Evolutionary conservation across 2,888 invertebrate genomes (phyloP), one percentile per base, ranked within the genome.

Genomic region (Melanotus villosus): DNA sequence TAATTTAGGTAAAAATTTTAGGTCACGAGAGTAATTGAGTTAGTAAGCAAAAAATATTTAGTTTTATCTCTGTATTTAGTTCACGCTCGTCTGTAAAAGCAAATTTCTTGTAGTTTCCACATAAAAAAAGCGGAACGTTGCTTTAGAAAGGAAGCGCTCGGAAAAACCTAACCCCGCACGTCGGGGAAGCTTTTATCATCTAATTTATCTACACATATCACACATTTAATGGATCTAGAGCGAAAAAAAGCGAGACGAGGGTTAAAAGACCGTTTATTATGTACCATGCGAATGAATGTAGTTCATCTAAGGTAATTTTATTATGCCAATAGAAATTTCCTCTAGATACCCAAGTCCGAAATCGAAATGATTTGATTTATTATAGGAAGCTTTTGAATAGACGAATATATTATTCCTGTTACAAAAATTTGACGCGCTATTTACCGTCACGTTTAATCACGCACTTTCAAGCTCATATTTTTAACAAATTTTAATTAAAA

Each of bases 401-500:
- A 47, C 12, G 18, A 47, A 19, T 23, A 47, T 10, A 23, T 47
- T 47, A 18, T 47, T 10, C n/a, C 47, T n/a, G 19, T 12, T 23
- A 47, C 19, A 47, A 47, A 47, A 47, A 26, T 47, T 23, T 19
- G 10, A 14, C 19, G 23, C 10, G 12, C 9, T 18, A 47, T 47
- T 47, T 12, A 16, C 3, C 18, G 41, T n/a, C n/a, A n/a, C n/a
- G n/a, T n/a, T n/a, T 0, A 12, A 12, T 23, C 12, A 3, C 9
- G n/a, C 23, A n/a, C n/a, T n/a, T n/a, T n/a, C n/a, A n/a, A n/a
- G n/a, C 47, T 47, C 47, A 47, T 47, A 47, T 47, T 45, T 43
- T 47, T 14, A 47, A 23, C 47, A 47, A 43, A 47, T 52, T 52
- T 52, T 14, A 30, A 52, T 52, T 52, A 52, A 52, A 52, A 30